A percentile compares a stretch with the other conserved stretches of the same genome.
phyloP scores from a whole-genome alignment of 1,140 invertebrate species.

The Leptinotarsa undecemlineata region DNA sequence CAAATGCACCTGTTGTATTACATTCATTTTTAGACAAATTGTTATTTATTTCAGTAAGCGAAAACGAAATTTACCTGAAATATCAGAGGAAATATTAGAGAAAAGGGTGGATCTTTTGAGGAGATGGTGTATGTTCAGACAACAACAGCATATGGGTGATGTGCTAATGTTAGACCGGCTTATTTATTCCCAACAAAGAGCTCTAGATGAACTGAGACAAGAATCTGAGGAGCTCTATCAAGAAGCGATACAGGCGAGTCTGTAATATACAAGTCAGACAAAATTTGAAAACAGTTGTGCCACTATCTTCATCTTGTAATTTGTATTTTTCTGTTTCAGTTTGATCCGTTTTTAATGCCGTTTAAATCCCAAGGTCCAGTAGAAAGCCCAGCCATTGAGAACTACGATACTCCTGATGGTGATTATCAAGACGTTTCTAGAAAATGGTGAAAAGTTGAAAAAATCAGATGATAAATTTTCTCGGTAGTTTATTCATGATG shows the following conservation, averaged over 20 bases:
- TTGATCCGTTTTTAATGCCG: conserved; percentile 71
- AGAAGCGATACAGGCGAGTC: conserved; percentile 74
- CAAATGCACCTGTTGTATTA: too few relatives aligned
- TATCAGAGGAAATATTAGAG: conserved; percentile 60
- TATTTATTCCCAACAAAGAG: conserved; percentile 70
- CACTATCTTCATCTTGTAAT: not conserved
- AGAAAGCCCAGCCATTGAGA: conserved; percentile 75
- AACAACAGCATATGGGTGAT: conserved; percentile 64
- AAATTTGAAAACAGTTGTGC: not conserved
- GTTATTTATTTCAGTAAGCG: conserved; percentile 58
- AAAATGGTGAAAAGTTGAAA: conserved; percentile 64
- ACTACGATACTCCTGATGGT: conserved; percentile 80
- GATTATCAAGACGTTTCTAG: conserved; percentile 81
- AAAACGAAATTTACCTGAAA: conserved; percentile 54
- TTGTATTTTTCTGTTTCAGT: conserved; percentile 57
- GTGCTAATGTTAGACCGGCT: conserved; percentile 70
- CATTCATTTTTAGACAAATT: too few relatives aligned
- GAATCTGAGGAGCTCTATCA: conserved; percentile 83
- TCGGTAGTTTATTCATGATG: not conserved
- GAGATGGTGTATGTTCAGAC: conserved; percentile 74
- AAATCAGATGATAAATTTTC: not conserved
- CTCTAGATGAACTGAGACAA: conserved; percentile 73
- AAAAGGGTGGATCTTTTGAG: conserved; percentile 65
- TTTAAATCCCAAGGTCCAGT: conserved; percentile 70
- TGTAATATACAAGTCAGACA: not conserved